A percentile compares a stretch with the other conserved stretches of the same genome.
Evolutionary conservation across 2,113 vertebrate genomes (phyloP).

Genomic region (Lethenteron camtschaticum): DNA sequence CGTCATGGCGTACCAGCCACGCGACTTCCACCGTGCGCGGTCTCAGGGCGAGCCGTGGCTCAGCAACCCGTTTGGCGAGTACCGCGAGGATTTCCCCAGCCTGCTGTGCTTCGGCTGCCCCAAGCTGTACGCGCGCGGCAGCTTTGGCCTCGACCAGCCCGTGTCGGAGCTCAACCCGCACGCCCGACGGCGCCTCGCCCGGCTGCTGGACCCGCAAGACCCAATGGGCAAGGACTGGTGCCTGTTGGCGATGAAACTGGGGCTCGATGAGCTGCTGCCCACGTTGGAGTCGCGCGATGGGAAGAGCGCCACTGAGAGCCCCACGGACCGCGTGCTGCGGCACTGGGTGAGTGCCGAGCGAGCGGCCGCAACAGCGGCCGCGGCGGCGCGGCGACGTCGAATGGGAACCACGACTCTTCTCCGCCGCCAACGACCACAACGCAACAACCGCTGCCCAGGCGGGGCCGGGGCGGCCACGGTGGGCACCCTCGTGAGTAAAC

Average conservation of each 20-base stretch:
- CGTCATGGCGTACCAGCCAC: constrained; percentile 92
- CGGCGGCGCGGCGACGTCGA: constrained; percentile 30
- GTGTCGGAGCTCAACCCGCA: constrained; percentile 54
- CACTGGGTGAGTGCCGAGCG: constrained; percentile 41
- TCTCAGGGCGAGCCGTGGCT: constrained; percentile 53
- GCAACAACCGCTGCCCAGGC: not conserved
- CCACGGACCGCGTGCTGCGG: constrained; percentile 50
- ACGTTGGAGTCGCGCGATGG: constrained; percentile 48
- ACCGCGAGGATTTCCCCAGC: constrained; percentile 82
- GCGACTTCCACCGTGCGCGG: constrained; percentile 75
- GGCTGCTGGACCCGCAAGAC: constrained; percentile 76
- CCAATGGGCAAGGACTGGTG: constrained; percentile 97
- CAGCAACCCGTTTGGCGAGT: constrained; percentile 88
- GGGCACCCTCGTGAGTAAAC: constrained; percentile 56
- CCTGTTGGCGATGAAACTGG: constrained; percentile 90
- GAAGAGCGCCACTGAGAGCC: constrained; percentile 35
- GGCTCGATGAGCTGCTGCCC: constrained; percentile 70
- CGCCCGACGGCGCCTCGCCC: constrained; percentile 59
- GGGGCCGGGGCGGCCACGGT: constrained; percentile 29
- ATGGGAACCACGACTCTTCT: constrained; percentile 11
- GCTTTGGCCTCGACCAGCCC: constrained; percentile 53
- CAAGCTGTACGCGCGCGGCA: constrained; percentile 59
- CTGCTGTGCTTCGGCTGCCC: constrained; percentile 68
- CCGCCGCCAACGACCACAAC: constrained; percentile 24
- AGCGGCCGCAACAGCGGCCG: not conserved